Conservation (phyloP, 1,140 invertebrate species). For the Tetramorium simillimum region DNA sequence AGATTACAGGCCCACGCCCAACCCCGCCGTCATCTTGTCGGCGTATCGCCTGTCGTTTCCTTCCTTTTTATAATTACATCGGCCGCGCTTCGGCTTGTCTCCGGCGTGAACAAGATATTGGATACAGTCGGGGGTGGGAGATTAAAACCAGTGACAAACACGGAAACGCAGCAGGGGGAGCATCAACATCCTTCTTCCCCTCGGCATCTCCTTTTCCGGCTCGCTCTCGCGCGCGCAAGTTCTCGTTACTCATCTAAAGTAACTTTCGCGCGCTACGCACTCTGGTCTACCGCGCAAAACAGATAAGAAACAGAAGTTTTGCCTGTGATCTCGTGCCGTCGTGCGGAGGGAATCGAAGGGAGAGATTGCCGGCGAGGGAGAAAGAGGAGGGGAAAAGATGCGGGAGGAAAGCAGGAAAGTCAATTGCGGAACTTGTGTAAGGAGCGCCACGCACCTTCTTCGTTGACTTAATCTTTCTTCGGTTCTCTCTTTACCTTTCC, state of each 20-base stretch:
- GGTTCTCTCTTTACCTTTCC: background rate
- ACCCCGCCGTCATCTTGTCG: constrained; percentile 57
- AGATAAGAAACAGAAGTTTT: constrained; percentile 71
- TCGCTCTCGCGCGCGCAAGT: constrained; percentile 20
- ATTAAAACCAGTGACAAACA: constrained; percentile 74
- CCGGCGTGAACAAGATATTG: constrained; percentile 56
- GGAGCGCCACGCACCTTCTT: background rate
- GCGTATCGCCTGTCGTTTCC: constrained; percentile 38
- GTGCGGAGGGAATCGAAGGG: constrained; percentile 35
- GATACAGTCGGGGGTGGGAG: constrained; percentile 55
- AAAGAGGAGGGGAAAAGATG: background rate
- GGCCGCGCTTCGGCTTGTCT: constrained; percentile 7
- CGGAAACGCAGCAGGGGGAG: constrained; percentile 51
- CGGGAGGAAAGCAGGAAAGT: constrained; percentile 35
- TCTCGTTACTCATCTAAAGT: constrained; percentile 64
- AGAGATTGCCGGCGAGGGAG: background rate
- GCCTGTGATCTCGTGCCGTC: constrained; percentile 37
- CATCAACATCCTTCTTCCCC: constrained; percentile 47
- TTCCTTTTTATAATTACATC: constrained; percentile 76
- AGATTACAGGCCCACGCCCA: constrained; percentile 57
- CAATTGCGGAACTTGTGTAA: constrained; percentile 30
- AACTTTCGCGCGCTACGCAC: constrained; percentile 53
- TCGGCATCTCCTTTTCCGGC: background rate
- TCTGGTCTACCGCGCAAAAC: constrained; percentile 34
- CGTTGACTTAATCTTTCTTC: constrained; percentile 56